A percentile compares a stretch with the other conserved stretches of the same genome.
Conservation (phyloP, 2,888 invertebrate species). For the Melinopterus prodromus region DNA sequence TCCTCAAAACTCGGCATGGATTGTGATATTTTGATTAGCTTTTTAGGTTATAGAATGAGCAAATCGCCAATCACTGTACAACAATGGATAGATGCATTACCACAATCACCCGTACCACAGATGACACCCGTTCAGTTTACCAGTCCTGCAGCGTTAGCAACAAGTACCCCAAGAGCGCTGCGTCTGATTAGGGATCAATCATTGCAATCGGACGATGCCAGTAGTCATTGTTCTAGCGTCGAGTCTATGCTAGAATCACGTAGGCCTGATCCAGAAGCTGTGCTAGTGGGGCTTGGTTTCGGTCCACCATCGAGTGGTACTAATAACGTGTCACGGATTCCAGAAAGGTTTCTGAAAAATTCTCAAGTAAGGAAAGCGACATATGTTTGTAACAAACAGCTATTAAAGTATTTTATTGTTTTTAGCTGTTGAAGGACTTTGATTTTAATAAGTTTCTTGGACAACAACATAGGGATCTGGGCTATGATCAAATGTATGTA, state of each 20-base stretch:
- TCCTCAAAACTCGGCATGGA: neutral
- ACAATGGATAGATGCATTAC: slow-evolving; percentile 79
- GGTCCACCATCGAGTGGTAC: slow-evolving; percentile 76
- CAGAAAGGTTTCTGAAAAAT: slow-evolving; percentile 82
- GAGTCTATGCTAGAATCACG: slow-evolving; percentile 85
- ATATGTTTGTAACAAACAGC: neutral
- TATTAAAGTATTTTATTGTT: slow-evolving; percentile 31
- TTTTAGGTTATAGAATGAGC: slow-evolving; percentile 54
- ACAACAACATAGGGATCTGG: slow-evolving; percentile 52
- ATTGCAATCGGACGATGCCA: slow-evolving; percentile 60
- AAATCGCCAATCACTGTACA: slow-evolving; percentile 74
- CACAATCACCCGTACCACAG: slow-evolving; percentile 54
- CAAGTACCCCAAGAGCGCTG: slow-evolving; percentile 37
- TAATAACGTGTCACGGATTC: slow-evolving; percentile 80
- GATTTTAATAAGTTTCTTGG: slow-evolving; percentile 58
- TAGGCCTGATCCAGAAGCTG: slow-evolving; percentile 88
- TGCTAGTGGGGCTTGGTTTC: slow-evolving; percentile 83
- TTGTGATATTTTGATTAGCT: neutral
- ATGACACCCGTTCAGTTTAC: slow-evolving; percentile 41
- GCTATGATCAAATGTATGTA: slow-evolving; percentile 45
- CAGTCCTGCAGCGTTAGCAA: slow-evolving; percentile 35
- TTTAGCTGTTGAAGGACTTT: slow-evolving; percentile 55
- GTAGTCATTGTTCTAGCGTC: slow-evolving; percentile 79
- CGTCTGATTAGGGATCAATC: slow-evolving; percentile 56
- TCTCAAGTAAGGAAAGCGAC: slow-evolving; percentile 67